Evolutionary conservation across 2,797 vertebrate genomes (phyloP), one percentile per base, ranked within the genome.

Genomic region (Protonibea diacanthus): DNA sequence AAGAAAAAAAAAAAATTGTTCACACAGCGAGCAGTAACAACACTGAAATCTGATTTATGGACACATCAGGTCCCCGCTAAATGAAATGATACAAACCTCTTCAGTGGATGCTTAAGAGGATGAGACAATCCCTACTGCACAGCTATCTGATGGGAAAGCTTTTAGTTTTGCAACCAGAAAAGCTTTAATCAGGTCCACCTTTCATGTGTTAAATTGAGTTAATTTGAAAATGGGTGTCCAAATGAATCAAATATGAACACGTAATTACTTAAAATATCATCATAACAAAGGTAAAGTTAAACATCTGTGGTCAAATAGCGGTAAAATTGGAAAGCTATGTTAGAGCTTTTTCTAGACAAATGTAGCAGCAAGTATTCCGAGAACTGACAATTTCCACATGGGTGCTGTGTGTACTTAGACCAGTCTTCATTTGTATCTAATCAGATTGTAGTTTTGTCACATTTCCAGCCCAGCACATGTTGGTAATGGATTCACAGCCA

Each of bases 371-470:
- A 60, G 49, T 70, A 75, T 82, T 85, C 74, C 29, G 76, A 87
- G 84, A 86, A 76, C 60, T 71, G 53, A 55, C 47, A 49, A 9
- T 27, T 82, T 76, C 49, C 47, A 58, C 81, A 47, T 49, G 27
- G 42, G 33, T 2, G 3, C 60, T 7, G 49, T 47, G 74, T 86
- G 69, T 81, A 68, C 64, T 74, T 45, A 62, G n/a, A 70, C 60
- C 40, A 8, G 65, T 79, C 79, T 79, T 57, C 75, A 78, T 77
- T 87, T 75, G 56, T 78, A 73, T 88, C 76, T 75, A 80, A 88
- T 89, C 85, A 80, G 69, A 85, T 81, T 40, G 53, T 71, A 81
- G 86, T 89, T 93, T 91, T 89, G 88, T 91, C 89, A 86, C 81
- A 89, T 89, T 88, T 84, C 68, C 83, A 76, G 71, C 44, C 51